These are phyloP conservation scores for Oithona nana DNA, from an alignment of 2,888 invertebrate species.

Conservation along the genomic window DNA sequence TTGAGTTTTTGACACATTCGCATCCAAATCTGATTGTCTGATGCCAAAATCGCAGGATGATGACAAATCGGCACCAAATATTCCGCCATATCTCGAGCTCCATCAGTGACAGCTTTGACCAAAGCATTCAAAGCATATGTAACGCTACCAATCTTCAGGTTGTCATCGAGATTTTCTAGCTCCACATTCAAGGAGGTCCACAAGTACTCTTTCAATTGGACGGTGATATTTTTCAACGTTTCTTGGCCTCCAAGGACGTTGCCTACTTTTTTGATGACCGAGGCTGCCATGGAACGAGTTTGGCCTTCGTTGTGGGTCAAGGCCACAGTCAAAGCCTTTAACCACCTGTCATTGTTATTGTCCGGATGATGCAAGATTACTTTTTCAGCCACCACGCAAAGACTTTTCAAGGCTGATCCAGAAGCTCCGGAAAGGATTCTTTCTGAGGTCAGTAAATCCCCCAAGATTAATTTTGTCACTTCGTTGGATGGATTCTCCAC, in stretches of 20 bases:
- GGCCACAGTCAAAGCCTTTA: neutral
- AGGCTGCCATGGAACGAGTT: neutral
- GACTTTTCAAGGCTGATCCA: conserved; percentile 38
- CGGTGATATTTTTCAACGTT: neutral
- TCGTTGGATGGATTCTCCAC: conserved; percentile 32
- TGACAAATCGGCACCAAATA: neutral
- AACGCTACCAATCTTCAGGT: neutral
- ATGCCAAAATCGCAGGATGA: neutral
- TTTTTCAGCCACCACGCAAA: neutral
- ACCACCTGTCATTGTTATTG: neutral
- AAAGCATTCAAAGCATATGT: neutral
- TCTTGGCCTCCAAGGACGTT: neutral
- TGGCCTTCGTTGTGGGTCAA: neutral
- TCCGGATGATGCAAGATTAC: neutral
- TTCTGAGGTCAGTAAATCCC: conserved; percentile 58
- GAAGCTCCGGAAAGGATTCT: conserved; percentile 50
- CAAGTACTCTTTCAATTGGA: neutral
- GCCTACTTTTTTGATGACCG: neutral
- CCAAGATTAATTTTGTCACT: conserved; percentile 49
- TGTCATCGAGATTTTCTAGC: neutral
- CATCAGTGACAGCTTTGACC: neutral
- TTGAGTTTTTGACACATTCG: neutral
- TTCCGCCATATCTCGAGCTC: neutral
- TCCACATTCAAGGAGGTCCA: neutral
- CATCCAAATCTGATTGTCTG: neutral